phyloP scores from a whole-genome alignment of 2,797 vertebrate species.

The Acipenser ruthenus region DNA sequence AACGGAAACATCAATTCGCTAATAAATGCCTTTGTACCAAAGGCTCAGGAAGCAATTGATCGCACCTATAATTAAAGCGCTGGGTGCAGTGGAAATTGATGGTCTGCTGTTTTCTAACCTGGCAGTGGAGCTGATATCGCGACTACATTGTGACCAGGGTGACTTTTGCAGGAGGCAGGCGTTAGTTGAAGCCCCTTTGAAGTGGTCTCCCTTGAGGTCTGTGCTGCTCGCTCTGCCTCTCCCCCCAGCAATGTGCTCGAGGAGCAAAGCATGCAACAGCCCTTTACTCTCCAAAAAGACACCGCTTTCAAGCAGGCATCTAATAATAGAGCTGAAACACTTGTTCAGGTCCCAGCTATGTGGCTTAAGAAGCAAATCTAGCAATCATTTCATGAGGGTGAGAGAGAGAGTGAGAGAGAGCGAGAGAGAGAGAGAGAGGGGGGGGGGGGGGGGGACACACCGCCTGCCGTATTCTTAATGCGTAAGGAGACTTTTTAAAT shows the following conservation, averaged over 20 bases:
- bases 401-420: neutral
- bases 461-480: no score
- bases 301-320: neutral
- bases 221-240: neutral
- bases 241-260: neutral
- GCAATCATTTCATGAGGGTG: neutral
- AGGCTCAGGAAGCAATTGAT: neutral
- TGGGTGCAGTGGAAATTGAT: constrained; percentile 1
- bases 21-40: no score
- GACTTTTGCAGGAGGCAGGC: neutral
- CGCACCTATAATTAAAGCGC: neutral
- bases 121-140: constrained; percentile 3
- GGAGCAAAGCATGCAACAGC: neutral
- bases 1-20: no score
- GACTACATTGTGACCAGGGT: neutral
- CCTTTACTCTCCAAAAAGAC: neutral
- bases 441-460: no score
- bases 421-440: neutral
- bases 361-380: neutral
- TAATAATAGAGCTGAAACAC: neutral
- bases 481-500: no score
- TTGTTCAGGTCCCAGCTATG: neutral
- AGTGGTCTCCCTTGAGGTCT: neutral
- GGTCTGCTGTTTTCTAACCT: neutral
- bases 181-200: constrained; percentile 1